Base-by-base conservation (phyloP, 1,140 invertebrate genomes). In the Gryllus bimaculatus region DNA sequence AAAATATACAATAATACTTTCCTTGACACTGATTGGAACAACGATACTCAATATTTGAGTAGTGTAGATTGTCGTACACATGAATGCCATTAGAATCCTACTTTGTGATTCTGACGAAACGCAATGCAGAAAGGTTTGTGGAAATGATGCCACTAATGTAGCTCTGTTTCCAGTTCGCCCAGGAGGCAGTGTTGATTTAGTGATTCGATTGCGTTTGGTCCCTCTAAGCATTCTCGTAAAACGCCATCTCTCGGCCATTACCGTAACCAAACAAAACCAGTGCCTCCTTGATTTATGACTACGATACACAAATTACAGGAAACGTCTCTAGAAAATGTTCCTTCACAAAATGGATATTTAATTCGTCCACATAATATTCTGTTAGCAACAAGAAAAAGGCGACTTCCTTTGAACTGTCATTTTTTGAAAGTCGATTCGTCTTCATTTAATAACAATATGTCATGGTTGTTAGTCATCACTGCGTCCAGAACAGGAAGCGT, bases 361-460 rank as follows among this genome's bases (percentile, higher is more conserved):
- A 66, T 66, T 66, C 54, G 54, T 18, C 54, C 10, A 66, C 54
- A 66, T 66, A 66, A 13, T 66, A 66, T 66, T 66, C 54, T 66
- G 10, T 18, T 39, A 10, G 54, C 54, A 66, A 66, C 18, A 66
- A 66, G 54, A 66, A 66, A 66, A 66, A 66, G 54, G 7, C 10
- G 54, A 13, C 54, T 66, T 10, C 54, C 54, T 66, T 66, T 66
- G 54, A 66, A 66, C 10, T 66, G 54, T 66, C 54, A 66, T 66
- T 66, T 66, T 66, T 66, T 66, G 54, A 66, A 66, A 66, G 54
- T 66, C 54, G 54, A 66, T 66, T 66, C 54, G 54, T 66, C 54
- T 66, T 66, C 54, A 66, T 66, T 66, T 66, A 66, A 66, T 66
- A 66, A 66, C 54, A 66, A 66, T 66, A 66, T 66, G 54, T 66